phyloP scores from a whole-genome alignment of 2,888 invertebrate genomes.

The Tetanocera ferruginea region DNA sequence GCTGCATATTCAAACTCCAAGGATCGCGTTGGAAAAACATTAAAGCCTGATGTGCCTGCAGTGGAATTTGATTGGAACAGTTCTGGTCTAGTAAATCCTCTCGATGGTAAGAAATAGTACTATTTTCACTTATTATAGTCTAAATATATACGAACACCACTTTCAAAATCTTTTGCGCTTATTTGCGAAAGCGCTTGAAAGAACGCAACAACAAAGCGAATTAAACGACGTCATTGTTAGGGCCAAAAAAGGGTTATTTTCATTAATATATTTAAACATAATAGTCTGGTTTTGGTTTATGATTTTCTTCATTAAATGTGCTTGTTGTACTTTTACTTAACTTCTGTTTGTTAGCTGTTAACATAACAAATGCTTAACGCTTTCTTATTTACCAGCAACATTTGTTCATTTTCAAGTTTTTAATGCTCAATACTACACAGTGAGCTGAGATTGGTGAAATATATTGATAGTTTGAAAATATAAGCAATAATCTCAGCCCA shows the following conservation, averaged over 20 bases:
- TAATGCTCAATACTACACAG: neutral
- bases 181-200: slow-evolving; percentile 7
- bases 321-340: neutral
- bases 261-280: neutral
- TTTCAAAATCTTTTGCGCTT: slow-evolving; percentile 14
- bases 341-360: neutral
- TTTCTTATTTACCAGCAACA: neutral
- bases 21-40: neutral
- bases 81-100: slow-evolving; percentile 79
- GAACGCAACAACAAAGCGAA: slow-evolving; percentile 20
- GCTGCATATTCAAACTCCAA: slow-evolving; percentile 21
- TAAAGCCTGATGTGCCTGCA: slow-evolving; percentile 71
- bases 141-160: slow-evolving; percentile 17
- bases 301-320: neutral
- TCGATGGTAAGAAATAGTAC: slow-evolving; percentile 73
- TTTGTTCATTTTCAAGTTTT: neutral
- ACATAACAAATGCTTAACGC: slow-evolving; percentile 16
- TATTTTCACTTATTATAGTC: slow-evolving; percentile 46
- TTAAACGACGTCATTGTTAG: slow-evolving; percentile 1
- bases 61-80: slow-evolving; percentile 83
- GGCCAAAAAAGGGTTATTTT: neutral
- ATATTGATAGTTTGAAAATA: neutral
- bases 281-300: slow-evolving; percentile 8
- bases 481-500: neutral
- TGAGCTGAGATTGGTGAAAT: neutral